Base-by-base conservation (phyloP, 2,113 vertebrate genomes). In the Myrmecophaga tridactyla region DNA sequence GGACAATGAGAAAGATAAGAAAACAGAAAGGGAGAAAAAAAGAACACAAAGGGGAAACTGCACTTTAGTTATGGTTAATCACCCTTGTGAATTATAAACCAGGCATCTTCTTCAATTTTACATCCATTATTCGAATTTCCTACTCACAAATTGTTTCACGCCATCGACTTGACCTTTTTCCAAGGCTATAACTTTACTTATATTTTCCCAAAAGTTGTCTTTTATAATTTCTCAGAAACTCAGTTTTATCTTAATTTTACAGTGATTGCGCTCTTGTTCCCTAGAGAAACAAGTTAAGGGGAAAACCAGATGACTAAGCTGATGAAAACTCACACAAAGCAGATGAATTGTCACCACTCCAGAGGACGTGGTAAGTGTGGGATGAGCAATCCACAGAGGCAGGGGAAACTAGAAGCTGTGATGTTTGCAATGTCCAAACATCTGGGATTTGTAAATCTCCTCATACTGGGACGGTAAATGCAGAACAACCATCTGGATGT, bases 161-260 rank as follows among this genome's bases (percentile, higher is more conserved):
- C 72, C 43, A 96, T 96, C 36, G 73, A 0, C 0, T 3, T 46
- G 62, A 27, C 70, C 96, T 90, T 93, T 82, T 76, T 89, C 85
- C 87, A 73, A 31, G 89, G 92, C 63, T 87, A 36, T 81, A 4
- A 13, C 39, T 92, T 96, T 77, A 67, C 69, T 91, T 95, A 78
- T 25, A 90, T 90, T 86, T 94, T 69, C 58, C 72, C 83, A 76
- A 96, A 96, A 95, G 60, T 0, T 21, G 36, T 34, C 56, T 43
- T 77, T 94, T 95, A 78, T 91, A 85, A 63, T 94, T 96, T 75
- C 46, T 72, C 51, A 41, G 86, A 75, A 53, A 85, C 86, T 84
- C 70, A 34, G 34, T 77, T 77, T 77, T 58, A 67, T 81, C 36
- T 80, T 92, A 6, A 20, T 58, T 97, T 97, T 75, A 70, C 63